These are phyloP conservation scores for Monochamus alternatus DNA, from an alignment of 2,888 invertebrate species.

Conservation along the genomic window DNA sequence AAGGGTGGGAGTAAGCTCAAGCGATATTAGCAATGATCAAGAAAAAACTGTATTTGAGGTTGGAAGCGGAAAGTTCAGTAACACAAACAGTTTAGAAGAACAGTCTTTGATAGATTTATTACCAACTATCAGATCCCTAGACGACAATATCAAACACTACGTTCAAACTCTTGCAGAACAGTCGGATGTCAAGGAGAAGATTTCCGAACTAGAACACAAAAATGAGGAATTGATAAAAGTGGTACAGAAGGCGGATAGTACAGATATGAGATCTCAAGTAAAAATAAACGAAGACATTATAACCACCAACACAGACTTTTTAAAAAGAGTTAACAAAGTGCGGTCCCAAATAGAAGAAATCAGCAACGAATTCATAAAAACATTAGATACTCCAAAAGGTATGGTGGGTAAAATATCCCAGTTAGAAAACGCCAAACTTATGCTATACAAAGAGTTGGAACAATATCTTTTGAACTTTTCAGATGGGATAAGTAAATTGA, in stretches of 20 bases:
- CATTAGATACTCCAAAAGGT: slow-evolving; percentile 32
- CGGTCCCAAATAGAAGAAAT: slow-evolving; percentile 35
- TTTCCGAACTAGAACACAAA: slow-evolving; percentile 39
- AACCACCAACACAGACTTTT: slow-evolving; percentile 37
- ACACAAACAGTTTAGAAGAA: slow-evolving; percentile 14
- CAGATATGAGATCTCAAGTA: slow-evolving; percentile 22
- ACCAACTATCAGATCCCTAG: slow-evolving; percentile 34
- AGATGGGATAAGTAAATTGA: slow-evolving; percentile 48
- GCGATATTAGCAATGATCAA: background rate
- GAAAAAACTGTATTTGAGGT: slow-evolving; percentile 1
- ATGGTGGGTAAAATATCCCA: slow-evolving; percentile 48
- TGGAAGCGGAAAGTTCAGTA: background rate
- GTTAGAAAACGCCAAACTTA: slow-evolving; percentile 50
- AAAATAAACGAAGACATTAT: slow-evolving; percentile 37
- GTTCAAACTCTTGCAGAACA: slow-evolving; percentile 37
- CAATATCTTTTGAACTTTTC: slow-evolving; percentile 48
- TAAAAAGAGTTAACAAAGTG: slow-evolving; percentile 35
- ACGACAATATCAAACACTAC: slow-evolving; percentile 36
- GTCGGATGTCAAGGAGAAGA: slow-evolving; percentile 33
- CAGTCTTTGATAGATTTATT: slow-evolving; percentile 33
- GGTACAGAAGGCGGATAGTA: slow-evolving; percentile 20
- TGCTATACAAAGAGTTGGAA: slow-evolving; percentile 50
- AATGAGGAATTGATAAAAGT: slow-evolving; percentile 36
- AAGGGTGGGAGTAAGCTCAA: background rate
- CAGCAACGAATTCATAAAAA: slow-evolving; percentile 17